A percentile compares a stretch with the other conserved stretches of the same genome.
Conservation (phyloP, 1,140 invertebrate genomes). For the Papilio machaon region DNA sequence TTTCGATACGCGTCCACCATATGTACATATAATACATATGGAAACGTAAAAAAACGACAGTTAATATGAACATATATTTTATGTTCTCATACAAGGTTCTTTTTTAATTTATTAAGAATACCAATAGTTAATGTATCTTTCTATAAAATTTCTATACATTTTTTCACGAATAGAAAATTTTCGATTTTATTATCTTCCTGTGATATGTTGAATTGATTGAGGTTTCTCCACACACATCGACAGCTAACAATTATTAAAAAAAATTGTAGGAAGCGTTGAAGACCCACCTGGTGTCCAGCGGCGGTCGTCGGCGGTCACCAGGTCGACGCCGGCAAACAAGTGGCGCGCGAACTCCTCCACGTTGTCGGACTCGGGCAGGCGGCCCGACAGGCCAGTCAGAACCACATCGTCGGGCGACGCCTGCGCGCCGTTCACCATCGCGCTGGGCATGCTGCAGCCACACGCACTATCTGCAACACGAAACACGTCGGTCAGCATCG, state of each 20-base stretch:
- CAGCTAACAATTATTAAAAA: no score
- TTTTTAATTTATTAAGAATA: background rate
- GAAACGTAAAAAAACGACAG: no score
- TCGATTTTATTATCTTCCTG: no score
- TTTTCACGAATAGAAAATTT: no score
- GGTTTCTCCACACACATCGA: no score
- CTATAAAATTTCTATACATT: no score
- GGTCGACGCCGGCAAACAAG: slow-evolving; percentile 92
- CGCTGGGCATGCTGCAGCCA: slow-evolving; percentile 59
- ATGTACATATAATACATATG: background rate
- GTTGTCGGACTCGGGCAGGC: slow-evolving; percentile 93
- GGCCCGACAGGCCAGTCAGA: slow-evolving; percentile 94
- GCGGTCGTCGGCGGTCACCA: slow-evolving; percentile 93
- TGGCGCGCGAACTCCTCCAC: slow-evolving; percentile 92
- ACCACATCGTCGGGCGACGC: slow-evolving; percentile 88
- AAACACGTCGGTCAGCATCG: background rate
- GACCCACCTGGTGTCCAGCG: slow-evolving; percentile 82
- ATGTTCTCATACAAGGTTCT: no score
- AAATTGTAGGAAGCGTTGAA: no score
- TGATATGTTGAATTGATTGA: no score
- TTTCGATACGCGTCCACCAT: background rate
- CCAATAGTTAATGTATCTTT: background rate
- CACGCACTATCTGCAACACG: slow-evolving; percentile 49
- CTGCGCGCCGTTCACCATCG: slow-evolving; percentile 59
- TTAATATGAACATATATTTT: no score